These are phyloP conservation scores for Sebastes vulpes DNA, from an alignment of 2,797 vertebrate genomes.

Conservation along the genomic window DNA sequence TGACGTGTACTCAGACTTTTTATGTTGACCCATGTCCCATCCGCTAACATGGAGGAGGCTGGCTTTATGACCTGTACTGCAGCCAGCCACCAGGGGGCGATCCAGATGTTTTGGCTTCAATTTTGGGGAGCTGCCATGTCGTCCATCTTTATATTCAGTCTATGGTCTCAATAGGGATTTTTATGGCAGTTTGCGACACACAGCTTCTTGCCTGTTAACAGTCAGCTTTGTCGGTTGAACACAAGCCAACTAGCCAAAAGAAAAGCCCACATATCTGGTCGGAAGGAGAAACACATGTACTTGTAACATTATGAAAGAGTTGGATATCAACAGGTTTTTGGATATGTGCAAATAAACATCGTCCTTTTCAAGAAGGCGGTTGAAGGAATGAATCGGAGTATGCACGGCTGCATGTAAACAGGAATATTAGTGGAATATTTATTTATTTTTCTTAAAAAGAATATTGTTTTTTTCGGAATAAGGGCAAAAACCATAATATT, in stretches of 20 bases:
- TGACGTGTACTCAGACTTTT: background rate
- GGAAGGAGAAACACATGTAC: no score
- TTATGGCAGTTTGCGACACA: background rate
- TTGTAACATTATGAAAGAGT: no score
- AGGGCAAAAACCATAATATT: background rate
- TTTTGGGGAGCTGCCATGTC: background rate
- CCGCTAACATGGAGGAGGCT: background rate
- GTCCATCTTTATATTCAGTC: background rate
- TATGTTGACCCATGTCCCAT: background rate
- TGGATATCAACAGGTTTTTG: no score
- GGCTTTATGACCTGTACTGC: background rate
- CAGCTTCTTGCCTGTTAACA: background rate
- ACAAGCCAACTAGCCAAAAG: background rate
- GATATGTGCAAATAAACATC: no score
- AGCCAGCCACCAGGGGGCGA: background rate
- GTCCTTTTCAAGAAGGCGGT: no score
- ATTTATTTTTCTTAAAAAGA: background rate
- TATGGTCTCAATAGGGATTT: rapidly evolving
- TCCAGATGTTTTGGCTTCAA: background rate
- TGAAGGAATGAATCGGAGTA: background rate
- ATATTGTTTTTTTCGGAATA: background rate
- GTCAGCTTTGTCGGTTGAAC: background rate
- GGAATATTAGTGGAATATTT: background rate
- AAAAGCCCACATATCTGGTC: no score
- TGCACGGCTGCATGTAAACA: background rate